phyloP scores from a whole-genome alignment of 2,888 invertebrate genomes.

The Polymixis lichenea region DNA sequence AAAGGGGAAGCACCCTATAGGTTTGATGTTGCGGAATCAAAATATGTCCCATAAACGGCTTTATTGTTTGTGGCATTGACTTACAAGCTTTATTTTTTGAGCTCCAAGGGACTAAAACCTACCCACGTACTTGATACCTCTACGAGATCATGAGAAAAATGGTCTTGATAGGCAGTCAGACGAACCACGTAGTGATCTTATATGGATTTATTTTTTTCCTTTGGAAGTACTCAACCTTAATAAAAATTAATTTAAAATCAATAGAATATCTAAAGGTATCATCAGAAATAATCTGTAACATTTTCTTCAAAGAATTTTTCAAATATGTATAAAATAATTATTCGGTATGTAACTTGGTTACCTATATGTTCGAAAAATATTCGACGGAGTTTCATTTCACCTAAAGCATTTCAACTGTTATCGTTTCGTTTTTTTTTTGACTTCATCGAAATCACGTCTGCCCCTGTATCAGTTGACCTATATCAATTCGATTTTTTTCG shows the following conservation, averaged over 20 bases:
- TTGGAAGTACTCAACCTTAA: background rate
- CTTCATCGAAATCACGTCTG: too few relatives aligned
- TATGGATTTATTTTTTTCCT: background rate
- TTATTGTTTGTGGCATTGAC: background rate
- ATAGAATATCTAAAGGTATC: background rate
- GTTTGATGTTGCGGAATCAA: background rate
- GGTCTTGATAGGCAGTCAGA: too few relatives aligned
- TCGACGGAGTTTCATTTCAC: too few relatives aligned
- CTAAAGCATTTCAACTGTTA: too few relatives aligned
- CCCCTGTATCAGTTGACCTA: too few relatives aligned
- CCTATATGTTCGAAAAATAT: too few relatives aligned
- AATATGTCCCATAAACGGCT: background rate
- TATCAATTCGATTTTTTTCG: too few relatives aligned
- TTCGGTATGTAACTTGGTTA: too few relatives aligned
- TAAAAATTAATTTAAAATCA: background rate
- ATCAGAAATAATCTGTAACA: background rate
- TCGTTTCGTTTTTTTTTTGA: too few relatives aligned
- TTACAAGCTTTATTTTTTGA: background rate
- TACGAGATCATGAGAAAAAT: too few relatives aligned
- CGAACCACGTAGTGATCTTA: too few relatives aligned
- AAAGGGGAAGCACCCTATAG: background rate
- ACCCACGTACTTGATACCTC: too few relatives aligned
- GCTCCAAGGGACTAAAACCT: background rate
- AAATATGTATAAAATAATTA: background rate
- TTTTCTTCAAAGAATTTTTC: constrained; percentile 13